A percentile compares a stretch with the other conserved stretches of the same genome.
Conservation (phyloP, 2,888 invertebrate species). For the Caenorhabditis becei region DNA sequence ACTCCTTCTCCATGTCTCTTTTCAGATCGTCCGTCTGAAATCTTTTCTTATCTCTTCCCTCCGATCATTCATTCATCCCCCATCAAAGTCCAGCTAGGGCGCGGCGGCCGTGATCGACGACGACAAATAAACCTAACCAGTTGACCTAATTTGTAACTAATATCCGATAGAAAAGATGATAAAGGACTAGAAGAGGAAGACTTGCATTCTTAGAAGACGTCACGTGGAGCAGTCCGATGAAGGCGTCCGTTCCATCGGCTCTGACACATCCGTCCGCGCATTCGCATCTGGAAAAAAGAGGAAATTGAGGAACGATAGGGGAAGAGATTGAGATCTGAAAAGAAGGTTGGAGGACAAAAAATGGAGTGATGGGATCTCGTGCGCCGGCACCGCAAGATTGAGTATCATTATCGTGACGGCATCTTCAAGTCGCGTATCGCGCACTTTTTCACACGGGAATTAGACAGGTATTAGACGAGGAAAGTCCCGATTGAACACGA, state of each 20-base stretch:
- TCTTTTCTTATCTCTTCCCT: slow-evolving; percentile 14
- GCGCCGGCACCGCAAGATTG: slow-evolving; percentile 45
- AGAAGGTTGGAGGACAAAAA: slow-evolving; percentile 14
- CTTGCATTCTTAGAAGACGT: slow-evolving; percentile 70
- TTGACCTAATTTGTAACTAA: slow-evolving; percentile 59
- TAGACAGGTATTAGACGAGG: background rate
- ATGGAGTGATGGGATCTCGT: slow-evolving; percentile 26
- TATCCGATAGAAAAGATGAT: slow-evolving; percentile 32
- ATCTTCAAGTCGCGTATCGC: slow-evolving; percentile 25
- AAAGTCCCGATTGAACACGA: too few species aligned
- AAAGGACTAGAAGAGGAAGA: slow-evolving; percentile 14
- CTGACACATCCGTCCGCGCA: slow-evolving; percentile 71
- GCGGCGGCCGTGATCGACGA: slow-evolving; percentile 21
- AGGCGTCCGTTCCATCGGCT: slow-evolving; percentile 69
- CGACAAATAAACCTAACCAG: slow-evolving; percentile 50
- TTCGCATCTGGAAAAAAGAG: slow-evolving; percentile 66
- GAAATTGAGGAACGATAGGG: too few species aligned
- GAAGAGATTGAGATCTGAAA: slow-evolving; percentile 23
- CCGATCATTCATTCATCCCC: slow-evolving; percentile 8
- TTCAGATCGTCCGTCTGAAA: slow-evolving; percentile 70
- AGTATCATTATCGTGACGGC: slow-evolving; percentile 45
- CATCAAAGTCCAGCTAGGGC: slow-evolving; percentile 40
- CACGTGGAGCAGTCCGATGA: slow-evolving; percentile 75
- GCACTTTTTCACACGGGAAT: slow-evolving; percentile 37
- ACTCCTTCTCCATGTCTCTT: slow-evolving; percentile 74